Evolutionary conservation across 2,888 invertebrate species (phyloP), one percentile per base, ranked within the genome.

Genomic region (Monochamus alternatus): DNA sequence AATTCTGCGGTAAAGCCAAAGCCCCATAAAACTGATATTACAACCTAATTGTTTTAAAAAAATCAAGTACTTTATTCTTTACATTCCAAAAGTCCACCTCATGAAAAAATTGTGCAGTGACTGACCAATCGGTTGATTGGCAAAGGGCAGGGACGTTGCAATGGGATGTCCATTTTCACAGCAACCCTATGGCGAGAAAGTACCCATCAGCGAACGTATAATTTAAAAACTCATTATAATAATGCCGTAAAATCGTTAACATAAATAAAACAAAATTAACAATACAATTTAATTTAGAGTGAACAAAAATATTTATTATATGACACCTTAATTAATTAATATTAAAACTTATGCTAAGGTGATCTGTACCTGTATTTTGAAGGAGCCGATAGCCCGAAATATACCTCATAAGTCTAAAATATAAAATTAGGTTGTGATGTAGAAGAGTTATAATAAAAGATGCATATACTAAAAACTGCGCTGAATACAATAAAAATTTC

Each of bases 321-420:
- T 65, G 74, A 78, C 76, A 82, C 75, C 78, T 58, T 81, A 80
- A 75, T 73, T 74, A 76, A 78, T 66, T 71, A 77, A 81, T 76
- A 80, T 75, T 80, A 81, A 79, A 81, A 83, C 84, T 84, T 84
- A 83, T 81, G 80, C 84, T 85, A 86, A 82, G 82, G 76, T 82
- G 80, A 84, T 88, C 88, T 86, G 88, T 89, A 89, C 89, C 89
- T 89, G 89, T 85, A 85, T 86, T 85, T 86, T 87, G 89, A 84
- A 87, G 89, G 86, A 87, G 88, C 86, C 87, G 88, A 87, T 87
- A 88, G 88, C 89, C 88, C 88, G 88, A 88, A 87, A 87, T 88
- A 87, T 86, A 89, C 88, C 89, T 88, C 89, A 88, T 87, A 88
- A 84, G 87, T 89, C 89, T 89, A 89, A 88, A 89, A 89, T 89